These are phyloP conservation scores for Petroica traversi DNA, from an alignment of 2,113 vertebrate species.

Conservation along the genomic window DNA sequence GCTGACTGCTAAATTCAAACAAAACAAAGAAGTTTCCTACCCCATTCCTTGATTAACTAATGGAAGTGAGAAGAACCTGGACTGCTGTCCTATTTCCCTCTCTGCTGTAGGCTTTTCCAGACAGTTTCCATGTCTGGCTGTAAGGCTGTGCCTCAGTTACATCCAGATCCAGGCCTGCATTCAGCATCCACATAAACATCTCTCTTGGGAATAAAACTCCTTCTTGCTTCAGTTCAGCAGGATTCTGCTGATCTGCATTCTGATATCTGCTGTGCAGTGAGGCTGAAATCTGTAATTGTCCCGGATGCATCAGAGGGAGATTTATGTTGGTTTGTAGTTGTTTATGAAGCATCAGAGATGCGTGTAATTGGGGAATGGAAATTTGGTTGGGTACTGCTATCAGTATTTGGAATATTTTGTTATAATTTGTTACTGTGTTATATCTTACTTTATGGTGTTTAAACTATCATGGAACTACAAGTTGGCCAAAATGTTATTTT, in stretches of 20 bases:
- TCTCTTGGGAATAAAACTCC: background rate
- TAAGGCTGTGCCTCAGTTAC: background rate
- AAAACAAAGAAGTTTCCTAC: background rate
- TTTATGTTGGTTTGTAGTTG: background rate
- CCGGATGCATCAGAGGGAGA: background rate
- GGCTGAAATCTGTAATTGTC: background rate
- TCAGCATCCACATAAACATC: accelerated
- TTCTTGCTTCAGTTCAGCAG: background rate
- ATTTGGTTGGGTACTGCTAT: background rate
- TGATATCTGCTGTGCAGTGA: background rate
- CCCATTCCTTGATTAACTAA: background rate
- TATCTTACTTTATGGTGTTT: background rate
- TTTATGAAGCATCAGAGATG: background rate
- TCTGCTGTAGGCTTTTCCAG: background rate
- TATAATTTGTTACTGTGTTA: background rate
- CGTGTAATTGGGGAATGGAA: background rate
- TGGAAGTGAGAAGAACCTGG: background rate
- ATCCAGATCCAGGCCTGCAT: background rate
- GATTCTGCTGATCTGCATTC: background rate
- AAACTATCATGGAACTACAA: background rate
- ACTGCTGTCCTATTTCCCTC: background rate
- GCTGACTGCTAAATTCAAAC: background rate
- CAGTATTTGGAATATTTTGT: background rate
- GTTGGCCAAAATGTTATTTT: background rate
- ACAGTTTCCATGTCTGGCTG: background rate